phyloP scores from a whole-genome alignment of 1,140 invertebrate species.

The Magallana angulata region DNA sequence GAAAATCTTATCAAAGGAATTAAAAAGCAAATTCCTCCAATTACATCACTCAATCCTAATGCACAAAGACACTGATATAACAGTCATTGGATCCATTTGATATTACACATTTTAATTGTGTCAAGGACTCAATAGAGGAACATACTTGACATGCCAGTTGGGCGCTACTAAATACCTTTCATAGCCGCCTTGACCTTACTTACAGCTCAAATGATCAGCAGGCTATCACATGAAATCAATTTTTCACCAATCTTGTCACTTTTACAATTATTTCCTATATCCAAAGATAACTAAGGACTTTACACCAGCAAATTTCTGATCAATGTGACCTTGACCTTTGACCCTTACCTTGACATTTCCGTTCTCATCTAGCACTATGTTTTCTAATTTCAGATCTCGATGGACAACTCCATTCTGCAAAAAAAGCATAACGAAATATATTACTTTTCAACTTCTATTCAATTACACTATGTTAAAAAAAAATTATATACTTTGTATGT shows the following conservation, averaged over 20 bases:
- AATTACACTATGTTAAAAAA: no score
- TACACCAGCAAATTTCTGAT: no score
- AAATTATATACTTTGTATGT: no score
- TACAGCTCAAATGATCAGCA: background rate
- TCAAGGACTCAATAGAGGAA: background rate
- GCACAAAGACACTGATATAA: background rate
- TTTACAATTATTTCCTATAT: no score
- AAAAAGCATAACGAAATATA: slow-evolving; percentile 11
- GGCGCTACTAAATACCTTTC: background rate
- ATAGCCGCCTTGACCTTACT: background rate
- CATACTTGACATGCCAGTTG: background rate
- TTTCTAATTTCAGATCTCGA: slow-evolving; percentile 98
- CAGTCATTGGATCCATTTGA: background rate
- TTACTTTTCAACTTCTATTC: no score
- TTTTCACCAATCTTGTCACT: background rate
- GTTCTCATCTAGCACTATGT: slow-evolving; percentile 96
- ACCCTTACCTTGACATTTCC: slow-evolving; percentile 93
- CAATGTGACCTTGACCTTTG: background rate
- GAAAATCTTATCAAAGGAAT: slow-evolving; percentile 10
- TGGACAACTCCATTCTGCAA: slow-evolving; percentile 88
- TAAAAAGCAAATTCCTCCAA: background rate
- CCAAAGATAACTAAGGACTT: no score
- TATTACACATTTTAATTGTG: slow-evolving; percentile 11
- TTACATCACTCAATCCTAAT: background rate
- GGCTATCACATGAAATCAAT: background rate